A percentile compares a stretch with the other conserved stretches of the same genome.
Conservation (phyloP, 2,888 invertebrate genomes). For the Drosophila mimica region DNA sequence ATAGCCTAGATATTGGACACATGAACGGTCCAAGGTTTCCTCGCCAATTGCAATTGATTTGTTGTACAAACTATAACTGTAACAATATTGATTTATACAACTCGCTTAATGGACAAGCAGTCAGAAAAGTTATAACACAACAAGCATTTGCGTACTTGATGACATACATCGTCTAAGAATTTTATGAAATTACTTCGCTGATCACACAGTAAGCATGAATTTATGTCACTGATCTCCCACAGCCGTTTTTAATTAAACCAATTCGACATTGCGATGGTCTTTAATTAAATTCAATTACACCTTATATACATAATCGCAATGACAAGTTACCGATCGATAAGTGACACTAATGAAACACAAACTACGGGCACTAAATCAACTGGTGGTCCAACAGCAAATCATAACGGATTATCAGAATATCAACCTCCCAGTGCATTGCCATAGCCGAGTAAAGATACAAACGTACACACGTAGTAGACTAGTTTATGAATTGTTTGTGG, state of each 20-base stretch:
- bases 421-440: neutral
- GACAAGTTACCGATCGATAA: constrained; percentile 46
- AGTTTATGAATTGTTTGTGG: constrained; percentile 19
- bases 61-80: constrained; percentile 34
- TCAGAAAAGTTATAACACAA: neutral
- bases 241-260: constrained; percentile 58
- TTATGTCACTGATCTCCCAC: constrained; percentile 46
- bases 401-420: constrained; percentile 51
- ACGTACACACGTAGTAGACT: neutral
- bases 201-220: constrained; percentile 37
- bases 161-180: constrained; percentile 54
- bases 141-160: constrained; percentile 27
- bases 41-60: constrained; percentile 72
- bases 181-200: constrained; percentile 14
- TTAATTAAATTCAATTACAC: constrained; percentile 70
- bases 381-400: constrained; percentile 29
- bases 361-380: constrained; percentile 15
- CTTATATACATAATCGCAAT: constrained; percentile 52
- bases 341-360: constrained; percentile 29
- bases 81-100: constrained; percentile 55
- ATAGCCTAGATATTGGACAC: constrained; percentile 72
- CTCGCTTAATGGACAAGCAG: constrained; percentile 3
- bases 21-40: constrained; percentile 70
- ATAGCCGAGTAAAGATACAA: neutral
- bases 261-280: constrained; percentile 44